Conservation (phyloP, 64 coral and sea anemone genomes). For the Actinia tenebrosa region DNA sequence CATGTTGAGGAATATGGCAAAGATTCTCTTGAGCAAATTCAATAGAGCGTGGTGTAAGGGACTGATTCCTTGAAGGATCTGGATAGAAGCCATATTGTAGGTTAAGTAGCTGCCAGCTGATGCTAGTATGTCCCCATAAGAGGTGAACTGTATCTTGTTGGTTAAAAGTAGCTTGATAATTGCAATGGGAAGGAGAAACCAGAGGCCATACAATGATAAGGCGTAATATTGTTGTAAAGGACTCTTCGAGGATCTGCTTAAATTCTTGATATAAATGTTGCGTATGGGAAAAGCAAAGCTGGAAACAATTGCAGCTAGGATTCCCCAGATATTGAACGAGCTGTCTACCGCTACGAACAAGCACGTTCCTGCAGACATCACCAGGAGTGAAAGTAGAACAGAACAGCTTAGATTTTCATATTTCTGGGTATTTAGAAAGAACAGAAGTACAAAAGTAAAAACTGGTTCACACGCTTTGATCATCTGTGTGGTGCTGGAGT, state of each 20-base stretch:
- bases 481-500: no score
- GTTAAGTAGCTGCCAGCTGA: neutral
- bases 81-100: conserved; percentile 20
- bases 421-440: neutral
- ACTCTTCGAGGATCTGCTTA: neutral
- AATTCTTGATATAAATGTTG: neutral
- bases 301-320: neutral
- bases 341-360: neutral
- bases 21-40: conserved; percentile 14
- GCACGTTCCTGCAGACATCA: conserved; percentile 22
- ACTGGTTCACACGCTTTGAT: no score
- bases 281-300: conserved; percentile 12
- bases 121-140: neutral
- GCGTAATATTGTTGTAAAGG: neutral
- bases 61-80: neutral
- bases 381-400: neutral
- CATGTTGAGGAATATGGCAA: conserved; percentile 17
- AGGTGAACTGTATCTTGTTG: no score
- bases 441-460: neutral
- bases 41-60: neutral
- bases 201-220: neutral
- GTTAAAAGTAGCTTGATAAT: neutral
- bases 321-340: conserved; percentile 10
- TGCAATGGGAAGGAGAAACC: neutral
- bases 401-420: conserved; percentile 1